These are phyloP conservation scores for Microtus pennsylvanicus DNA, from an alignment of 2,113 vertebrate genomes.

Conservation along the genomic window DNA sequence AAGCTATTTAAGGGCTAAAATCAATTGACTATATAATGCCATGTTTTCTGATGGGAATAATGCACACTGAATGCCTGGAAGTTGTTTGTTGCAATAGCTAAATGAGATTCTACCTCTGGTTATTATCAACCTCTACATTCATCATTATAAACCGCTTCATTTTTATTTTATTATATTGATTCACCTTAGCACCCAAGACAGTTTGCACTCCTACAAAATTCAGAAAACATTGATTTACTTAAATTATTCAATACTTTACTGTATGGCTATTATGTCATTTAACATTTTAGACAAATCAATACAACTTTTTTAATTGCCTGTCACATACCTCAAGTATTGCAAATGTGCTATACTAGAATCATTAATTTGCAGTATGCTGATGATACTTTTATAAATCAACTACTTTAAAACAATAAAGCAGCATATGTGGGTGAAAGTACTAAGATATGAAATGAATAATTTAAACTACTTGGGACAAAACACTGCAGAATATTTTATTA, in stretches of 20 bases:
- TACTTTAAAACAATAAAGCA: slow-evolving; percentile 70
- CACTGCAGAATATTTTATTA: slow-evolving; percentile 58
- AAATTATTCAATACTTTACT: slow-evolving; percentile 89
- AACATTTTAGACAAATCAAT: slow-evolving; percentile 89
- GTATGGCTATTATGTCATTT: slow-evolving; percentile 86
- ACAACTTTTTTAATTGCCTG: slow-evolving; percentile 81
- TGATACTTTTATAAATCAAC: slow-evolving; percentile 78
- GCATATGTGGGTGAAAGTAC: slow-evolving; percentile 51
- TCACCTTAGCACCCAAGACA: slow-evolving; percentile 84
- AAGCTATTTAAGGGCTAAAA: slow-evolving; percentile 84
- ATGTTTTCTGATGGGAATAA: slow-evolving; percentile 84
- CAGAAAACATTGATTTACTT: slow-evolving; percentile 88
- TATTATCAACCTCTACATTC: slow-evolving; percentile 84
- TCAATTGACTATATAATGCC: slow-evolving; percentile 79
- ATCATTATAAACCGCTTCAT: slow-evolving; percentile 83
- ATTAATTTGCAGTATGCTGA: slow-evolving; percentile 77
- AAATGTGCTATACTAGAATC: slow-evolving; percentile 80
- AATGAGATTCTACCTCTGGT: slow-evolving; percentile 84
- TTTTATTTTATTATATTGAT: slow-evolving; percentile 88
- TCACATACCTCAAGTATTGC: slow-evolving; percentile 78
- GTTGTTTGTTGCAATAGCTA: slow-evolving; percentile 82
- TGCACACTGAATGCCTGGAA: slow-evolving; percentile 82
- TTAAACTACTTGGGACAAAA: slow-evolving; percentile 64
- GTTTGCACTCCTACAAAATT: slow-evolving; percentile 86
- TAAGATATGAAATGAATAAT: slow-evolving; percentile 79